Base-by-base conservation (phyloP, 1,140 invertebrate species). In the Solenopsis invicta region DNA sequence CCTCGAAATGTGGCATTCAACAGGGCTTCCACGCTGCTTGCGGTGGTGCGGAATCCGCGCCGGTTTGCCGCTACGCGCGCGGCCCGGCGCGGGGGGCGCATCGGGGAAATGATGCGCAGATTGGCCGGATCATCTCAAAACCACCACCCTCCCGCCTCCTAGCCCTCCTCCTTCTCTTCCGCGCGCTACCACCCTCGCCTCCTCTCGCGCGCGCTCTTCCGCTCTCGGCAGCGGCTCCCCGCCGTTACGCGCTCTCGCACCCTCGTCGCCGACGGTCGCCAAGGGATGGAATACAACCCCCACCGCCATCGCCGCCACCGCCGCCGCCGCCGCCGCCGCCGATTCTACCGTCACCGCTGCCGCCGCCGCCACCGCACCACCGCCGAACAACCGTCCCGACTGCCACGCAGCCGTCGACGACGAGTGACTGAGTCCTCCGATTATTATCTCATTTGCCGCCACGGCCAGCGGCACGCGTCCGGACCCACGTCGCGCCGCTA, bases 51-150 rank as follows among this genome's bases (percentile, higher is more conserved):
- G 90, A 92, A 88, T 90, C 87, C 92, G 91, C 87, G 90, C 89
- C 84, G 92, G 92, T 92, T 93, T 90, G 91, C 90, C 89, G 86
- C 89, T 89, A 86, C 89, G 90, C 82, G 81, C 89, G 87, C 41
- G 86, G 85, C 66, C 67, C 48, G 76, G 71, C 56, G 74, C 12
- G 24, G 69, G 75, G 80, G 91, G 82, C 72, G 87, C 85, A 90
- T 92, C 89, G 93, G 94, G 94, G 93, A 95, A 95, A 95, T 95
- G 94, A 95, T 95, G 94, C 94, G 94, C 94, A 95, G 94, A 95
- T 95, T 95, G 94, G 94, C 94, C 93, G 94, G 94, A 95, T 95
- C 94, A 95, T 95, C 94, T 95, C 93, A 94, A 95, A 95, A 95
- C 93, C 94, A 92, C 91, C 93, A 85, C 90, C 86, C 85, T 88